Conservation (phyloP, 2,113 vertebrate species). For the Corythornis vintsioides region DNA sequence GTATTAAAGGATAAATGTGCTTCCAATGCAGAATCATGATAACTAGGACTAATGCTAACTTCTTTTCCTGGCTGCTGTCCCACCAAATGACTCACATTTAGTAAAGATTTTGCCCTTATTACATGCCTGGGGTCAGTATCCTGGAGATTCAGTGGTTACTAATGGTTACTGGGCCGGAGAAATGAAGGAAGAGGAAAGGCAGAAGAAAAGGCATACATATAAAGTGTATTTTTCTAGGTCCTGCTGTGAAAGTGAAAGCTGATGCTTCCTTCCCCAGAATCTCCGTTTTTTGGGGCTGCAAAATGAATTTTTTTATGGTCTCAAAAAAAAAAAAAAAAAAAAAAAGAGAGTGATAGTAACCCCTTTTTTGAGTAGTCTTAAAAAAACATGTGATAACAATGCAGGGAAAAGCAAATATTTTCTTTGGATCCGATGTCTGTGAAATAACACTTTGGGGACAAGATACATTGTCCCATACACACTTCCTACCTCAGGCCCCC, state of each 20-base stretch:
- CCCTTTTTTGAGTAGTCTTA: background rate
- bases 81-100: background rate
- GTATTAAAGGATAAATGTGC: background rate
- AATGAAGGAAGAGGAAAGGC: background rate
- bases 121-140: background rate
- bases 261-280: background rate
- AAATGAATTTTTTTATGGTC: background rate
- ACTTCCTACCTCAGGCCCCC: background rate
- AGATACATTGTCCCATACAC: background rate
- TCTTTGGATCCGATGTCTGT: background rate
- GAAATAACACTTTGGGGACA: background rate
- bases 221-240: background rate
- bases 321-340: background rate
- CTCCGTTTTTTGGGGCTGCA: background rate
- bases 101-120: slow-evolving; percentile 25
- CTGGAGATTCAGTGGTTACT: slow-evolving; percentile 34
- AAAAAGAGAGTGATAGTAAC: background rate
- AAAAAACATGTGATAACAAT: background rate
- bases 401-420: background rate
- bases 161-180: background rate
- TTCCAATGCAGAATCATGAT: background rate
- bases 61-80: background rate
- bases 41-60: background rate
- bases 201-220: background rate
- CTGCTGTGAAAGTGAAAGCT: background rate